These are phyloP conservation scores for Ichneumon xanthorius DNA, from an alignment of 2,888 invertebrate species.

Conservation along the genomic window DNA sequence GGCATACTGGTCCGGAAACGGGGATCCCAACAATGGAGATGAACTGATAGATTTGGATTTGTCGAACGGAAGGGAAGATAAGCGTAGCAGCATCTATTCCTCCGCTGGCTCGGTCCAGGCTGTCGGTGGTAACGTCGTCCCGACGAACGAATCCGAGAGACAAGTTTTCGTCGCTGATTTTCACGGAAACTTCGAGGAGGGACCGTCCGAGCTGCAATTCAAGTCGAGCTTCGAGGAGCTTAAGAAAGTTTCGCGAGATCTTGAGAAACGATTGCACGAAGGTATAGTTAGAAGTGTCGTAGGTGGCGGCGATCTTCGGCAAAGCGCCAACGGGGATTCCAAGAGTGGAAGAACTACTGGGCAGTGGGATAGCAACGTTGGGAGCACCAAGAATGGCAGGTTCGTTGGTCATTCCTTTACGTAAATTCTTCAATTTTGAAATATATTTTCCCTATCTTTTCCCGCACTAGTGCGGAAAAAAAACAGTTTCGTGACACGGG, in stretches of 20 bases:
- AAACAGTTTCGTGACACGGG: no score
- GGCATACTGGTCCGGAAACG: constrained; percentile 80
- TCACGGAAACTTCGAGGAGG: constrained; percentile 68
- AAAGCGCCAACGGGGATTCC: constrained; percentile 58
- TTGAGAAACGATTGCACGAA: constrained; percentile 80
- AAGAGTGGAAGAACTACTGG: constrained; percentile 52
- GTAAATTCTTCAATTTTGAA: background rate
- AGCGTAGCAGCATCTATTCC: constrained; percentile 34
- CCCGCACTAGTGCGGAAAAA: no score
- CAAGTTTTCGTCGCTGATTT: constrained; percentile 71
- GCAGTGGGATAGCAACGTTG: constrained; percentile 52
- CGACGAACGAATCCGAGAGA: constrained; percentile 54
- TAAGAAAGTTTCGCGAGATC: constrained; percentile 78
- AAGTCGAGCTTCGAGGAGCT: constrained; percentile 76
- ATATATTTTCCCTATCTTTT: no score
- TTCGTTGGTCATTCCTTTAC: constrained; percentile 12
- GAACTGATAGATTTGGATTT: constrained; percentile 78
- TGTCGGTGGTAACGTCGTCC: constrained; percentile 66
- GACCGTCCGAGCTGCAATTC: constrained; percentile 65
- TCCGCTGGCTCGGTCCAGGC: constrained; percentile 51
- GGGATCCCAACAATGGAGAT: constrained; percentile 79
- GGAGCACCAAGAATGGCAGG: constrained; percentile 54
- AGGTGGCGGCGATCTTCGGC: constrained; percentile 35
- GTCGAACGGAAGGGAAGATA: constrained; percentile 45
- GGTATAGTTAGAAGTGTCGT: constrained; percentile 74